Base-by-base conservation (phyloP, 2,888 invertebrate genomes). In the Caenorhabditis drosophilae region DNA sequence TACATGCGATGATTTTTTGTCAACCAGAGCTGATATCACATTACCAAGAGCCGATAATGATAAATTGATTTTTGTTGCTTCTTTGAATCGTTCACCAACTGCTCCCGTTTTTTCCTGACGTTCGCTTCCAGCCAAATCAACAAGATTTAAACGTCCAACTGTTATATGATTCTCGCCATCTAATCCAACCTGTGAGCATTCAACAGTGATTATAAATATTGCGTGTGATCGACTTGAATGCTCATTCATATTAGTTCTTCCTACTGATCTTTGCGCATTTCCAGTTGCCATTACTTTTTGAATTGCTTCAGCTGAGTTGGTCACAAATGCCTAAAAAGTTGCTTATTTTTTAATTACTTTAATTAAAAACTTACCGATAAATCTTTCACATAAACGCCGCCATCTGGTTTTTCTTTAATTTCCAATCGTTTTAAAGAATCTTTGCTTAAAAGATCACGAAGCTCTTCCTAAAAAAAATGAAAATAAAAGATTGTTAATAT, bases 11-110 rank as follows among this genome's bases (percentile, higher is more conserved):
- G 92, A 92, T 86, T 95, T 96, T 38, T 94, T 93, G 86, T 98
- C 97, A 2, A 96, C 96, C 68, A 98, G 87, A 1, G 98, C 95
- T 4, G 96, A 95, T 76, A 99, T 98, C 2, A 98, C 98, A 86
- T 97, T 97, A 25, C 97, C 97, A 53, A 98, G 87, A 0, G 95
- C 96, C 0, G 97, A 96, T 0, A 98, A 88, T 0, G 97, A 97
- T 67, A 96, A 89, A 87, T 97, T 97, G 70, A 98, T 98, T 86
- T 96, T 97, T 0, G 94, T 93, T 0, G 97, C 96, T 85, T 98
- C 97, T 82, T 93, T 73, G 41, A 80, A 73, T 4, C 63, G 40
- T 7, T 67, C 59, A 2, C 70, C 59, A 4, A 59, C 59, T 1
- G 67, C 57, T 18, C 58, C 60, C 0, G 62, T 62, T 40, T 62